A percentile compares a stretch with the other conserved stretches of the same genome.
phyloP scores from a whole-genome alignment of 2,113 vertebrate genomes.

The Pleuronectes platessa region DNA sequence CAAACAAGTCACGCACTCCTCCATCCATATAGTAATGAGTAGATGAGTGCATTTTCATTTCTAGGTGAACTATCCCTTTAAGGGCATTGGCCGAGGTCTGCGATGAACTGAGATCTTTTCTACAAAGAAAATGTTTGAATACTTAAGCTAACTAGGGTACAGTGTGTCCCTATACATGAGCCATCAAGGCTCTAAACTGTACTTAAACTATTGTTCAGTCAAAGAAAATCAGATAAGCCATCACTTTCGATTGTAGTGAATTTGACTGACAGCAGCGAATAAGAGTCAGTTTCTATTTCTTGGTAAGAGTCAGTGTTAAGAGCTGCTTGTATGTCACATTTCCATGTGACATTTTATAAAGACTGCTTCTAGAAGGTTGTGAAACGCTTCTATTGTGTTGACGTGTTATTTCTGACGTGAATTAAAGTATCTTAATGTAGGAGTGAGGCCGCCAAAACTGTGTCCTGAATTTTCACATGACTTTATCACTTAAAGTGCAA shows the following conservation, averaged over 20 bases:
- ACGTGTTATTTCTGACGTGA: not conserved
- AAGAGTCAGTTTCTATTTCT: constrained; percentile 53
- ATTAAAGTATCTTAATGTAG: not conserved
- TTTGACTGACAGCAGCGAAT: not conserved
- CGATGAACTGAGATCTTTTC: too few relatives aligned
- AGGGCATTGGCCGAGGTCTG: too few relatives aligned
- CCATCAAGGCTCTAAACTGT: too few relatives aligned
- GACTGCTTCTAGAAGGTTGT: not conserved
- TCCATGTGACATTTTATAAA: not conserved
- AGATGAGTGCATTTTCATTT: too few relatives aligned
- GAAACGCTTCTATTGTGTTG: not conserved
- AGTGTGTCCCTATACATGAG: too few relatives aligned
- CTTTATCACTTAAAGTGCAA: not conserved
- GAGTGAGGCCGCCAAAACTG: not conserved
- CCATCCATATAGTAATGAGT: too few relatives aligned
- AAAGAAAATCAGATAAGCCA: not conserved
- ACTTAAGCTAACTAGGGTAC: too few relatives aligned
- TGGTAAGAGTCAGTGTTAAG: not conserved
- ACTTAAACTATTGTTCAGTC: too few relatives aligned
- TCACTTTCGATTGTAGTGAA: constrained; percentile 41
- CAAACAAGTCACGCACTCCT: too few relatives aligned
- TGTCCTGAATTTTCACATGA: too few relatives aligned
- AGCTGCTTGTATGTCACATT: not conserved
- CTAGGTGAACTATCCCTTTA: too few relatives aligned
- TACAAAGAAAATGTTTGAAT: too few relatives aligned